Conservation (phyloP, 2,113 vertebrate species). For the Felis chaus region DNA sequence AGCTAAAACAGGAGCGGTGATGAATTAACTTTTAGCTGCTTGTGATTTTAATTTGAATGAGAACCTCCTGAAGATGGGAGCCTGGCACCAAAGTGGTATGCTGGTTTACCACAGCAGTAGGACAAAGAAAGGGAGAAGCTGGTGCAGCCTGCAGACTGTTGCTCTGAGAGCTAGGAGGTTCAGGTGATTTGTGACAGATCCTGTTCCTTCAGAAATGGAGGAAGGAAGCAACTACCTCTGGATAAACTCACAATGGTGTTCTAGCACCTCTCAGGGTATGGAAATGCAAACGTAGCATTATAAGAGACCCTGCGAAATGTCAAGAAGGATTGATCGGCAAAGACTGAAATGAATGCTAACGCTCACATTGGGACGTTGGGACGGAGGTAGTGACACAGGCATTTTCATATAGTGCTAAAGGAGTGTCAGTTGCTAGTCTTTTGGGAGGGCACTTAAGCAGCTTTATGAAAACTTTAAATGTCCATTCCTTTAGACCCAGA, state of each 20-base stretch:
- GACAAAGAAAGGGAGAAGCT: not conserved
- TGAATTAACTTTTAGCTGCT: constrained; percentile 1
- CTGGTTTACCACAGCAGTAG: not conserved
- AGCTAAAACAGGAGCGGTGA: not conserved
- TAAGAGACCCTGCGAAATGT: constrained; percentile 22
- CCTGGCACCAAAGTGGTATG: not conserved
- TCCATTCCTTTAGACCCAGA: constrained; percentile 36
- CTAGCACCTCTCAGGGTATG: not conserved
- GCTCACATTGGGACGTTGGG: not conserved
- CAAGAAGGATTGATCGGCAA: constrained; percentile 9
- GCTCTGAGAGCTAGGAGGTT: not conserved
- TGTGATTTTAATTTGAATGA: not conserved
- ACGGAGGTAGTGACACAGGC: not conserved
- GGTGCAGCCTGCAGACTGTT: not conserved
- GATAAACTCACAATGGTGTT: not conserved
- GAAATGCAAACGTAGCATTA: constrained; percentile 16
- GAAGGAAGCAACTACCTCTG: not conserved
- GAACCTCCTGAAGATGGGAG: not conserved
- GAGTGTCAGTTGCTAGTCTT: not conserved
- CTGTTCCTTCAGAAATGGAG: not conserved
- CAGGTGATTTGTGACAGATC: not conserved
- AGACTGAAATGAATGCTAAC: not conserved
- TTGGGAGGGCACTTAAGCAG: not conserved
- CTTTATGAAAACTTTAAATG: constrained; percentile 21
- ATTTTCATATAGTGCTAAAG: not conserved